Conservation (phyloP, 2,888 invertebrate genomes). For the Dynastes tityus region DNA sequence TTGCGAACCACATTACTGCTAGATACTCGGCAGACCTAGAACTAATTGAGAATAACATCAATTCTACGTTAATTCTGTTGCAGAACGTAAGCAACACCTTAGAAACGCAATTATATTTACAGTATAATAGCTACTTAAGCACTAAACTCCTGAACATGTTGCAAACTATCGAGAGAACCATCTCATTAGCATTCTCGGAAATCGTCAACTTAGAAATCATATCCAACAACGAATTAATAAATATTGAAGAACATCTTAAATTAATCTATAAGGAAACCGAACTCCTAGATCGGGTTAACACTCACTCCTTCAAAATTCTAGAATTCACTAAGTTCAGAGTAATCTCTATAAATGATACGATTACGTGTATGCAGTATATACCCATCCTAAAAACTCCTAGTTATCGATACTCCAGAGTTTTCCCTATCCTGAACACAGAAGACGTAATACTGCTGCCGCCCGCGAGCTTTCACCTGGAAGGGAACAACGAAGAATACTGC, state of each 20-base stretch:
- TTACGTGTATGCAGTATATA: slow-evolving; percentile 44
- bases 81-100: slow-evolving; percentile 35
- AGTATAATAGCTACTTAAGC: slow-evolving; percentile 48
- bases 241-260: slow-evolving; percentile 52
- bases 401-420: slow-evolving; percentile 33
- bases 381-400: slow-evolving; percentile 25
- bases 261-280: slow-evolving; percentile 52
- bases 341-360: slow-evolving; percentile 26
- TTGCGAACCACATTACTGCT: slow-evolving; percentile 54
- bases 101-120: slow-evolving; percentile 39
- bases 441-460: slow-evolving; percentile 6
- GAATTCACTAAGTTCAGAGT: slow-evolving; percentile 39
- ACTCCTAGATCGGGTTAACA: slow-evolving; percentile 46
- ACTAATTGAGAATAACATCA: slow-evolving; percentile 39
- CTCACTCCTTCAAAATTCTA: slow-evolving; percentile 48
- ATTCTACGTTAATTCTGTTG: slow-evolving; percentile 30
- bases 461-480: not conserved
- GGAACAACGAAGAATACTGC: not conserved
- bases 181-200: slow-evolving; percentile 50
- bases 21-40: slow-evolving; percentile 49
- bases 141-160: slow-evolving; percentile 40
- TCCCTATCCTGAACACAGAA: slow-evolving; percentile 11
- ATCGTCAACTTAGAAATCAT: slow-evolving; percentile 53
- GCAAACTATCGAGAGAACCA: slow-evolving; percentile 51
- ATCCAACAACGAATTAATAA: slow-evolving; percentile 47